These are phyloP conservation scores for Hyphantria cunea DNA, from an alignment of 1,140 invertebrate genomes.

Conservation along the genomic window DNA sequence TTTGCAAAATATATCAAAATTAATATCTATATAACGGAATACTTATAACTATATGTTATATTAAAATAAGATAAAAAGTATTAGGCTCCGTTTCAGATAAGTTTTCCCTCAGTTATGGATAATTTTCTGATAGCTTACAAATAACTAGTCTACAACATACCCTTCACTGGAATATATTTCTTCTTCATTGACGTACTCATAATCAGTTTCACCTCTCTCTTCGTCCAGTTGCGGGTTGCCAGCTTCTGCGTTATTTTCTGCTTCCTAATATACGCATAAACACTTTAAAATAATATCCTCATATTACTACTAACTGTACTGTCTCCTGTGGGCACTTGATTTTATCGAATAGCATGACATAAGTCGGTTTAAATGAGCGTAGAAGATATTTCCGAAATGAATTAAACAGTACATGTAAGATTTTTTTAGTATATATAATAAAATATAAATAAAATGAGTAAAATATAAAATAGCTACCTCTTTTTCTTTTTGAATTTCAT, in stretches of 20 bases:
- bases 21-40: too few species aligned
- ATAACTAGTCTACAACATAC: slow-evolving; percentile 64
- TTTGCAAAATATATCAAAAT: slow-evolving; percentile 3
- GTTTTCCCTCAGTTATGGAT: too few species aligned
- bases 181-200: slow-evolving; percentile 86
- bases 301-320: background rate
- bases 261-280: slow-evolving; percentile 41
- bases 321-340: too few species aligned
- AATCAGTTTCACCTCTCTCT: slow-evolving; percentile 83
- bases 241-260: slow-evolving; percentile 64
- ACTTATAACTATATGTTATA: too few species aligned
- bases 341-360: too few species aligned
- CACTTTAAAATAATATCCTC: background rate
- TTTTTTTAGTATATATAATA: too few species aligned
- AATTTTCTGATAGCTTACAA: too few species aligned
- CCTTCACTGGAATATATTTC: slow-evolving; percentile 85
- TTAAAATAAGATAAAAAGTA: too few species aligned
- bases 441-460: background rate
- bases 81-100: too few species aligned
- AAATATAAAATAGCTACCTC: slow-evolving; percentile 64
- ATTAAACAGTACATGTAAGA: too few species aligned
- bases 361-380: too few species aligned
- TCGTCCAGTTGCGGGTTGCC: slow-evolving; percentile 72
- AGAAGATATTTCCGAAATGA: too few species aligned
- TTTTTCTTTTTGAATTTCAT: slow-evolving; percentile 92